Conservation (phyloP, 2,797 vertebrate species). For the Microctenopoma stevenorrisi region DNA sequence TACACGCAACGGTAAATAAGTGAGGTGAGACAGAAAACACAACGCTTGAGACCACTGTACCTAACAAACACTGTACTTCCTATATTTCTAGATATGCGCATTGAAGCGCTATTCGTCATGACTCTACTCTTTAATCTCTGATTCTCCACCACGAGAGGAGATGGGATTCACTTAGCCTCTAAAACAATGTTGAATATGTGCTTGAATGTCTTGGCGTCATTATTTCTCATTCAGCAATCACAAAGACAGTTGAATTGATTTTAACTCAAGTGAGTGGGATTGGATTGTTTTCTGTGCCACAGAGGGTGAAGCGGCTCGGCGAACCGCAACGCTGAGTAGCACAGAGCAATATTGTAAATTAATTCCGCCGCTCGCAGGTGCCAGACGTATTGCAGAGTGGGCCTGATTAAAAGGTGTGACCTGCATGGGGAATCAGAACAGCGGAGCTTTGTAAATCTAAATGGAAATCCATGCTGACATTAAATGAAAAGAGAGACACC, state of each 20-base stretch:
- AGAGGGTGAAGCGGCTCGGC: conserved; percentile 21
- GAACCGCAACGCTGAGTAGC: conserved; percentile 24
- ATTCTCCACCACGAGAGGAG: neutral
- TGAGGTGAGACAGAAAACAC: conserved; percentile 5
- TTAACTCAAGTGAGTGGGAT: conserved; percentile 47
- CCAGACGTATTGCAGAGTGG: conserved; percentile 54
- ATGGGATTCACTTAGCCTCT: conserved; percentile 30
- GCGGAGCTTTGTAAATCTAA: conserved; percentile 42
- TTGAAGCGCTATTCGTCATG: neutral
- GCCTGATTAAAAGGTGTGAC: conserved; percentile 63
- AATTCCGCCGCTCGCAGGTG: conserved; percentile 49
- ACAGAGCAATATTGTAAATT: conserved; percentile 49
- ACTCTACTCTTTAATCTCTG: conserved; percentile 20
- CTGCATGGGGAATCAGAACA: conserved; percentile 52
- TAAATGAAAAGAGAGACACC: conserved; percentile 26
- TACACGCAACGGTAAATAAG: conserved; percentile 1
- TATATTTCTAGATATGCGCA: neutral
- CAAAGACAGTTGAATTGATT: conserved; percentile 56
- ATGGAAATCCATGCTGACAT: conserved; percentile 55
- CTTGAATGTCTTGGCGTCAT: conserved; percentile 36
- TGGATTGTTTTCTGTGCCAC: conserved; percentile 38
- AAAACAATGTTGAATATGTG: conserved; percentile 51
- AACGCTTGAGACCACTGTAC: neutral
- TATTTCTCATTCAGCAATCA: conserved; percentile 55
- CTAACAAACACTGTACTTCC: neutral